Evolutionary conservation across 2,797 vertebrate species (phyloP), one percentile per base, ranked within the genome.

Genomic region (Brachymystax lenok): DNA sequence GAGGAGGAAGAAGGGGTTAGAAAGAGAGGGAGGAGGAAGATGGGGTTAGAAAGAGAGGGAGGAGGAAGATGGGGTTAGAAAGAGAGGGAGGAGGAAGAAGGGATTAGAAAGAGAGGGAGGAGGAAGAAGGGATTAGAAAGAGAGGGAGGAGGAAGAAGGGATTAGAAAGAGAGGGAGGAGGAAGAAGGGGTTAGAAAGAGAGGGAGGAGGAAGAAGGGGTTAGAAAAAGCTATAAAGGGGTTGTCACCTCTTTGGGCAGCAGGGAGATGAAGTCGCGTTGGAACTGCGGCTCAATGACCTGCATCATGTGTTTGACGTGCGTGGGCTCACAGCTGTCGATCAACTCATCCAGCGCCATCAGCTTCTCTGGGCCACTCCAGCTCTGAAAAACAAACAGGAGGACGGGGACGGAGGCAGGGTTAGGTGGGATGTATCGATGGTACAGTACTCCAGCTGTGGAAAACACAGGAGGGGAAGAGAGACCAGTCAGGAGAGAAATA

Each of bases 271-370:
- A 99, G 95, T 99, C 98, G 91, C 98, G 95, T 90, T 99, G 98
- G 94, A 99, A 99, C 93, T 99, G 98, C 63, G 98, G 98, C 92
- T 99, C 98, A 86, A 99, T 99, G 91, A 99, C 98, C 95, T 99
- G 98, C 98, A 99, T 99, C 98, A 99, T 99, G 90, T 99, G 98
- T 93, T 99, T 99, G 80, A 99, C 98, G 95, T 99, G 98, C 51
- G 98, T 98, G 86, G 98, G 98, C 90, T 99, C 98, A 87, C 98
- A 99, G 93, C 97, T 99, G 90, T 99, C 98, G 81, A 99, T 99
- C 89, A 99, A 93, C 93, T 99, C 98, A 93, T 99, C 98, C 95
- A 99, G 94, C 82, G 98, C 98, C 94, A 99, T 95, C 89, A 99
- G 94, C 92, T 99, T 99, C 92, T 99, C 98, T 79, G 98, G 97